Percentiles rank a stretch among this genome's conserved stretches.
Evolutionary conservation across 2,113 vertebrate species (phyloP).

Genomic region (Notarius quadriscutis): DNA sequence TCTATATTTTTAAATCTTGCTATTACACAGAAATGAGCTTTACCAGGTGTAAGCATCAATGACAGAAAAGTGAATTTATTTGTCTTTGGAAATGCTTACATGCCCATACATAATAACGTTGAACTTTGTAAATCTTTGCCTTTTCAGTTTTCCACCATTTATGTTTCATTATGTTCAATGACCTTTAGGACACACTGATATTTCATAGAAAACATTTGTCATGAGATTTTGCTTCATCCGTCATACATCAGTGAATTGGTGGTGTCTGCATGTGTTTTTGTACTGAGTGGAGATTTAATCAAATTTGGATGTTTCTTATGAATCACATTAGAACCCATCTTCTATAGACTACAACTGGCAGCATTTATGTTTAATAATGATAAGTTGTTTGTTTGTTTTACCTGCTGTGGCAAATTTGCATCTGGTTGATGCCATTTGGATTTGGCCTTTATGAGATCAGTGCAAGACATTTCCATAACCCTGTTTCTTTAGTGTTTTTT

Average conservation of each 20-base stretch:
- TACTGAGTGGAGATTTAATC: background rate
- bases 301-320: background rate
- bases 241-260: background rate
- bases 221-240: background rate
- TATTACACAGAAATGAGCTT: background rate
- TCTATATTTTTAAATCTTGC: background rate
- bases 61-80: too few relatives aligned
- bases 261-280: background rate
- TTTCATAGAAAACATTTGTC: background rate
- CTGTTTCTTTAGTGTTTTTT: background rate
- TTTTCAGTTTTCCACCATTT: background rate
- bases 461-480: background rate
- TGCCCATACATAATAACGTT: too few relatives aligned
- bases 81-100: too few relatives aligned
- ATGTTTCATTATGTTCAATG: background rate
- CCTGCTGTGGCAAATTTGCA: conserved; percentile 19
- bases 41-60: background rate
- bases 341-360: background rate
- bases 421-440: conserved; percentile 9
- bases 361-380: background rate
- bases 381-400: background rate
- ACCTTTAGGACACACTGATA: background rate
- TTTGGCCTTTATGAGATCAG: background rate
- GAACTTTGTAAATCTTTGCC: too few relatives aligned
- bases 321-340: background rate